Evolutionary conservation across 2,797 vertebrate species (phyloP).

Genomic region (Bucorvus abyssinicus): DNA sequence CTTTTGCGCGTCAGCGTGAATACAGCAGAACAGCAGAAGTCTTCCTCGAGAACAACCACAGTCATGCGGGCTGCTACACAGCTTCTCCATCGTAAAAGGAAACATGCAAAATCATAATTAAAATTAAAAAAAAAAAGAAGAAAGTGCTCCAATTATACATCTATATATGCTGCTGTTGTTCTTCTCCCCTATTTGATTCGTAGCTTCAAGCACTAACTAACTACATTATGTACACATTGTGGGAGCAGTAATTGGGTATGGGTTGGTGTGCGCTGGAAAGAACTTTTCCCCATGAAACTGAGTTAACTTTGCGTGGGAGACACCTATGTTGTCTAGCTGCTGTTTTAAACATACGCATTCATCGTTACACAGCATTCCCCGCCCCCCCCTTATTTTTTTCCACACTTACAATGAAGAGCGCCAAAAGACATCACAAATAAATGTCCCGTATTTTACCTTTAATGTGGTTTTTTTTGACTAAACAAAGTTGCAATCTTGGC

Average conservation of each 20-base stretch:
- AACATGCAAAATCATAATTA: conserved; percentile 84
- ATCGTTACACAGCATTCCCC: background rate
- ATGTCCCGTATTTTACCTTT: background rate
- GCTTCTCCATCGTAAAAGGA: conserved; percentile 84
- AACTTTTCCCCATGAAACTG: background rate
- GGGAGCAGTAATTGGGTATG: conserved; percentile 44
- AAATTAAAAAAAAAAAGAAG: background rate
- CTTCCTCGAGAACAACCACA: conserved; percentile 80
- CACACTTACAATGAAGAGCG: conserved; percentile 7
- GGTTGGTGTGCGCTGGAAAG: background rate
- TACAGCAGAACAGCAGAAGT: conserved; percentile 77
- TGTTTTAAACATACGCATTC: background rate
- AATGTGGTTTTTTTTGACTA: background rate
- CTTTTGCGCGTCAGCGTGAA: conserved; percentile 77
- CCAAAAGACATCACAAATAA: conserved; percentile 15
- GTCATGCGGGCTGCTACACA: conserved; percentile 86
- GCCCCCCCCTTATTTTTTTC: background rate
- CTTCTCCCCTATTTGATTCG: conserved; percentile 60
- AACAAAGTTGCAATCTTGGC: conserved; percentile 28
- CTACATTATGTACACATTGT: conserved; percentile 80
- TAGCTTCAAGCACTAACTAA: conserved; percentile 82
- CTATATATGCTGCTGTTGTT: conserved; percentile 41
- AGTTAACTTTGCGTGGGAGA: background rate
- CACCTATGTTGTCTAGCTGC: background rate
- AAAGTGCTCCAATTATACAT: conserved; percentile 76